Evolutionary conservation across 2,113 vertebrate species (phyloP).

Genomic region (Corythornis cristatus): DNA sequence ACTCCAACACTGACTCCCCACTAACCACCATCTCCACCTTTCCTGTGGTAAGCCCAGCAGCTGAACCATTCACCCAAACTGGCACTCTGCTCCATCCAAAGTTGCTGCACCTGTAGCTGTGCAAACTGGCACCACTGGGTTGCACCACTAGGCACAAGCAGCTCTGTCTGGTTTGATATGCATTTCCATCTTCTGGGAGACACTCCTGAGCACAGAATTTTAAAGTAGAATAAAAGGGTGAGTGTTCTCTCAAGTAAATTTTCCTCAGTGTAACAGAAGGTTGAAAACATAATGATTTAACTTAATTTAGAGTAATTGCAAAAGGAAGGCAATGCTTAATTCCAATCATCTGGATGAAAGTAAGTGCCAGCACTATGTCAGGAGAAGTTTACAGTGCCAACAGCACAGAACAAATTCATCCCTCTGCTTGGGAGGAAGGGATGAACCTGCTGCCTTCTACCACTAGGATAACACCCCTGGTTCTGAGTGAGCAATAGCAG

Average conservation of each 20-base stretch:
- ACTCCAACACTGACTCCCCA: not conserved
- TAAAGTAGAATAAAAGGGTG: not conserved
- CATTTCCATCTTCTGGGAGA: not conserved
- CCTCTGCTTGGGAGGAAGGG: not conserved
- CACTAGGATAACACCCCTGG: not conserved
- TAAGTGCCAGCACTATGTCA: not conserved
- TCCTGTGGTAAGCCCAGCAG: not conserved
- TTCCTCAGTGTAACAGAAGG: not conserved
- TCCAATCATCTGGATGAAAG: not conserved
- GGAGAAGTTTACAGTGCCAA: not conserved
- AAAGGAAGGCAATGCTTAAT: not conserved
- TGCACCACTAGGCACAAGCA: not conserved
- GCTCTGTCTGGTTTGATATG: not conserved
- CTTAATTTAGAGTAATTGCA: constrained; percentile 1
- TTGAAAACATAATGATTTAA: constrained; percentile 21
- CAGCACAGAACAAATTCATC: not conserved
- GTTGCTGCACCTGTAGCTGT: not conserved
- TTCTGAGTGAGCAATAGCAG: not conserved
- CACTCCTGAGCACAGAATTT: not conserved
- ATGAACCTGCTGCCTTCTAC: not conserved
- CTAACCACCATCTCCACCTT: not conserved
- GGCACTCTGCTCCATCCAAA: not conserved
- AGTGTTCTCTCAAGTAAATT: not conserved
- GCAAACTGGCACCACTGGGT: not conserved
- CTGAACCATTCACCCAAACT: not conserved